Percentiles rank a stretch among this genome's conserved stretches.
phyloP scores from a whole-genome alignment of 2,888 invertebrate genomes.

The Sclerodermus sp. region DNA sequence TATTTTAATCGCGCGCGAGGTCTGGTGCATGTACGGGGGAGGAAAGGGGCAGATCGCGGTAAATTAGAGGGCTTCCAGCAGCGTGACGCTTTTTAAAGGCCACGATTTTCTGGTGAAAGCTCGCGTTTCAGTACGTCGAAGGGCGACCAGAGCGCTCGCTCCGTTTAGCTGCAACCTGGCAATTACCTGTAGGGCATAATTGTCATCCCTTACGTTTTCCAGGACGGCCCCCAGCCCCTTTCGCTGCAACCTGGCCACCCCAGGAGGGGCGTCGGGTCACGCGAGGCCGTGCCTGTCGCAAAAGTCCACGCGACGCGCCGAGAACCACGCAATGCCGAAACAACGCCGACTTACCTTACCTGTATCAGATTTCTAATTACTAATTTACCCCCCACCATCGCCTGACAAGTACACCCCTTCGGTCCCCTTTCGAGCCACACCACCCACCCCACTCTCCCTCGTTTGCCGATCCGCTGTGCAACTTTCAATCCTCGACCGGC shows the following conservation, averaged over 20 bases:
- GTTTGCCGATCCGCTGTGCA: too few relatives aligned
- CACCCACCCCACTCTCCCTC: neutral
- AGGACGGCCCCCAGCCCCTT: slow-evolving; percentile 20
- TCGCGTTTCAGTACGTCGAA: slow-evolving; percentile 33
- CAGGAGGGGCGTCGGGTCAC: slow-evolving; percentile 48
- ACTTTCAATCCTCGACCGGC: too few relatives aligned
- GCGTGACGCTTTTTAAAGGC: slow-evolving; percentile 46
- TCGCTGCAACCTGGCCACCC: slow-evolving; percentile 18
- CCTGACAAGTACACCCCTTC: neutral
- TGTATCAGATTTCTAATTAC: slow-evolving; percentile 57
- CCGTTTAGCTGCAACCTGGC: slow-evolving; percentile 52
- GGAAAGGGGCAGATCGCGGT: slow-evolving; percentile 14
- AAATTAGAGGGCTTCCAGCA: slow-evolving; percentile 28
- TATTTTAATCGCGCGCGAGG: too few relatives aligned
- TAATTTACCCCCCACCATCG: slow-evolving; percentile 44
- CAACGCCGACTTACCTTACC: slow-evolving; percentile 49
- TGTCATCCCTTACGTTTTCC: slow-evolving; percentile 54
- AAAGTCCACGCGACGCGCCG: slow-evolving; percentile 52
- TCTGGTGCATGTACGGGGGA: neutral
- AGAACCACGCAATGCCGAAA: slow-evolving; percentile 55
- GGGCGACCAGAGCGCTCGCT: slow-evolving; percentile 39
- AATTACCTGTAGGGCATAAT: slow-evolving; percentile 56
- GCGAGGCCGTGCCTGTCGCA: slow-evolving; percentile 58
- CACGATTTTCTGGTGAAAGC: slow-evolving; percentile 46
- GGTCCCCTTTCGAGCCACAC: neutral